These are phyloP conservation scores for Chelonus formosanus DNA, from an alignment of 2,888 invertebrate species.

Conservation along the genomic window DNA sequence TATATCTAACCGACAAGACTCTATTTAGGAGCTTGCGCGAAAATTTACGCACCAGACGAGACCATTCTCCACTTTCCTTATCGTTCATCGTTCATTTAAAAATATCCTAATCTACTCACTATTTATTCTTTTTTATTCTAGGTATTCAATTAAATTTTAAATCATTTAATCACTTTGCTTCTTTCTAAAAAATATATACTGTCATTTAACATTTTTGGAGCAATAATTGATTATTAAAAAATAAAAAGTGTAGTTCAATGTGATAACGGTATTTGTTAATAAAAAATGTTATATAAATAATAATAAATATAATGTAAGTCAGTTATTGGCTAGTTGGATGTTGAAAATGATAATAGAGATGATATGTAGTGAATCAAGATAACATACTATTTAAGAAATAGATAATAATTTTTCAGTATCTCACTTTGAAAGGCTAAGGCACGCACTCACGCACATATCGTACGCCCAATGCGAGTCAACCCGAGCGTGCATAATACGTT, in stretches of 20 bases:
- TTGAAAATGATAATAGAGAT: no score
- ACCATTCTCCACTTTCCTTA: constrained; percentile 18
- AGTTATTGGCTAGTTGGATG: no score
- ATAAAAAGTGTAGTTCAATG: no score
- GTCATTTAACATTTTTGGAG: no score
- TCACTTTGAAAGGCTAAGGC: neutral
- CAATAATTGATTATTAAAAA: no score
- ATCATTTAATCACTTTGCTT: neutral
- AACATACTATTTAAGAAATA: no score
- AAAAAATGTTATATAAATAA: no score
- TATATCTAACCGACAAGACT: constrained; percentile 9
- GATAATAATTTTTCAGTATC: no score
- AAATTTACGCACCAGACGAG: constrained; percentile 19
- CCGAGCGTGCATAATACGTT: constrained; percentile 64
- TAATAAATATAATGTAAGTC: no score
- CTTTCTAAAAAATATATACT: no score
- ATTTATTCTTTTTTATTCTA: neutral
- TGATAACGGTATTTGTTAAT: no score
- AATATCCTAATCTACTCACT: constrained; percentile 4
- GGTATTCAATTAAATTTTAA: neutral
- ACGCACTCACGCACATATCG: constrained; percentile 40
- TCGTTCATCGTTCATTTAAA: constrained; percentile 14
- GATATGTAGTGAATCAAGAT: no score
- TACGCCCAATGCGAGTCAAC: constrained; percentile 57
- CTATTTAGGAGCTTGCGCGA: constrained; percentile 14